These are phyloP conservation scores for Acronicta leporina DNA, from an alignment of 2,888 invertebrate species.

Conservation along the genomic window DNA sequence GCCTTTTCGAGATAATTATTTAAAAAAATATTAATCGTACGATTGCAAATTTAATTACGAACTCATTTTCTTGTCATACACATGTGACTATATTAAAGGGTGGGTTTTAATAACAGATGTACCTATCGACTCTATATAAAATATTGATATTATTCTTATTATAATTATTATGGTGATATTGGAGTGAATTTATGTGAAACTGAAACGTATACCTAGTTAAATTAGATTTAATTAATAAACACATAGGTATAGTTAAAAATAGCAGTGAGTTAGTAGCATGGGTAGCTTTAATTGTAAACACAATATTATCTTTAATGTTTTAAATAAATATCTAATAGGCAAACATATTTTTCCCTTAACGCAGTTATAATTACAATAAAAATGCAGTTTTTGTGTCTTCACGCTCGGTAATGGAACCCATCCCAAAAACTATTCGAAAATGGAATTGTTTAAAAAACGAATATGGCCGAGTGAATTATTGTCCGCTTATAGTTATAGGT, in stretches of 20 bases:
- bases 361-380: conserved; percentile 5
- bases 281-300: too few species aligned
- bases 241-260: too few species aligned
- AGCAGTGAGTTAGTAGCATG: too few species aligned
- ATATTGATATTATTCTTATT: background rate
- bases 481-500: conserved; percentile 63
- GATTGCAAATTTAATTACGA: conserved; percentile 70
- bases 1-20: conserved; percentile 68
- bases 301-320: too few species aligned
- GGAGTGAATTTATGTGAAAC: background rate
- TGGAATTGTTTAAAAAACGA: conserved; percentile 47
- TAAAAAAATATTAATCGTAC: conserved; percentile 44
- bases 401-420: conserved; percentile 15
- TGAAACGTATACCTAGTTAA: background rate
- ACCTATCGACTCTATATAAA: conserved; percentile 8
- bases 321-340: too few species aligned
- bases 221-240: too few species aligned
- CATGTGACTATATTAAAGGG: conserved; percentile 60
- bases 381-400: background rate
- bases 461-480: conserved; percentile 56
- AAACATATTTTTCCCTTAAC: too few species aligned
- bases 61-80: conserved; percentile 73
- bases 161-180: background rate
- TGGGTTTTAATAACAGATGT: conserved; percentile 33
- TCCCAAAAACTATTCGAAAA: conserved; percentile 49